Base-by-base conservation (phyloP, 2,113 vertebrate genomes). In the Abramis brama region DNA sequence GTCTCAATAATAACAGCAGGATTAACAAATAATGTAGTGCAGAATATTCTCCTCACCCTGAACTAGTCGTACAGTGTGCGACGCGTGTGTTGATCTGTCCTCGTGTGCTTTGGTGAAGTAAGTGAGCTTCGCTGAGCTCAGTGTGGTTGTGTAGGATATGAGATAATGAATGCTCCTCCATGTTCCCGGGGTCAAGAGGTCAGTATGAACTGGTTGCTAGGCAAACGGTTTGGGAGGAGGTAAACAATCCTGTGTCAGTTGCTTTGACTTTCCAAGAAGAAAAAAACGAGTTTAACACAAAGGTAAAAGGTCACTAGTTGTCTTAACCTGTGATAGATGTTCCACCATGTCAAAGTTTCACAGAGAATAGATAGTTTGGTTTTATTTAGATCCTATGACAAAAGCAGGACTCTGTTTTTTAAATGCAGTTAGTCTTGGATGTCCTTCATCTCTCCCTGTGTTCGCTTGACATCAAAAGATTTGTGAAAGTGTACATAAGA, bases 71-170 rank as follows among this genome's bases (percentile, higher is more conserved):
- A 68, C 60, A 45, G 71, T 50, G 23, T 39, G 57, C 15, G 39
- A 45, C 17, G 21, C 17, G 59, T 33, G 59, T 59, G 79, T 52
- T 45, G 45, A 47, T 82, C 23, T 12, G 27, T 66, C 45, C 39
- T 55, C 76, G 23, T 68, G 27, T 66, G 43, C 27, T 5, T 2
- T 30, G 62, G 33, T 59, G 39, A 76, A 59, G 36, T 39, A 43
- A 64, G 50, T 79, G 86, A 78, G 50, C 74, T 79, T 19, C 6
- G 36, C 74, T 33, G 80, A 71, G 47, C 43, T 30, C 60, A 57
- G 45, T 82, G 30, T 33, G 39, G 55, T 75, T 15, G 43, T 75
- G 50, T 75, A 10, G 43, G 45, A 27, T 27, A 75, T 45, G 47
- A 50, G 23, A 17, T 39, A 1, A 50, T 70, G 60, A 77, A 83